Base-by-base conservation (phyloP, 2,888 invertebrate species). In the Endotricha flammealis region DNA sequence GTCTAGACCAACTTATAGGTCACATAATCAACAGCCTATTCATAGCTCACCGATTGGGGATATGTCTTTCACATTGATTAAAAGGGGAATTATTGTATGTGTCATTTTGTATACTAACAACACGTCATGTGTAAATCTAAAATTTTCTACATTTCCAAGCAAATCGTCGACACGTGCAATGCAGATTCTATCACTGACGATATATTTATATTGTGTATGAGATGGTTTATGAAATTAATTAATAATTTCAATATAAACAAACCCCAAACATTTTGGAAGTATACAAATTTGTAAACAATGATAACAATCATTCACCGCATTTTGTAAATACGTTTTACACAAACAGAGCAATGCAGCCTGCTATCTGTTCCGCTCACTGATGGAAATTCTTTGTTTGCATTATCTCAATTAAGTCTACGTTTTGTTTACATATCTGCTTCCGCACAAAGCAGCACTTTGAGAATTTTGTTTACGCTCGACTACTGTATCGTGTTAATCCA, bases 351-450 rank as follows among this genome's bases (percentile, higher is more conserved):
- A 47, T 55, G 61, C 64, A 59, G 46, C 48, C 42, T 44, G 50
- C 54, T 53, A 67, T 71, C 72, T 67, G 70, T 65, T 64, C 53
- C 58, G 59, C 58, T 60, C 59, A 58, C 60, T 62, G 68, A 69
- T 71, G 67, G 64, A 62, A 68, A 68, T 67, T 67, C 73, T 75
- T 77, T 82, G 78, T 83, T 85, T 80, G 66, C 72, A 67, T 74
- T 72, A 77, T 79, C 73, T 78, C 79, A 82, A 82, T 83, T 82
- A 82, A 83, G 78, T 74, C 74, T 77, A 72, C 72, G 74, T 76
- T 74, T 68, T 80, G 77, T 80, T 79, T 80, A 29, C 35, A 67
- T 67, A 42, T 55, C 63, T 51, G 39, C 41, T 37, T 44, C 42
- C 38, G 35, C 13, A 70, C 62, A 66, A 65, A 64, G 62, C 66